These are phyloP conservation scores for Temnopleurus reevesii DNA, from an alignment of 53 echinoderm and acorn worm genomes.

Conservation along the genomic window DNA sequence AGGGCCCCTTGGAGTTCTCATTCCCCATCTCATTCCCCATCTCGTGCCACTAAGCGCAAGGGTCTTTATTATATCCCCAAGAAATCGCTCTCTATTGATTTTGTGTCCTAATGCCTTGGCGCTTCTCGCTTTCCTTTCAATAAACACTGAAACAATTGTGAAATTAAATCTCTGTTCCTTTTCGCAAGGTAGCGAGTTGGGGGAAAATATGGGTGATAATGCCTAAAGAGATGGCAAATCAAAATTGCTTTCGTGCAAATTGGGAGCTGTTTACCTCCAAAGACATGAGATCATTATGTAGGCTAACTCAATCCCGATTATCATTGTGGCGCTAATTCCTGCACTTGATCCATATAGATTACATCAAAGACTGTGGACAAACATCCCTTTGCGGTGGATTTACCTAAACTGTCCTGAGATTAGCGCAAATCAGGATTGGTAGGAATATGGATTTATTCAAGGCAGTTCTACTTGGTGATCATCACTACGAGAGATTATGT, in stretches of 20 bases:
- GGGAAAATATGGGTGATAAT: neutral
- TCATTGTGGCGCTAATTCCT: slow-evolving; percentile 20
- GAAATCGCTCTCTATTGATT: slow-evolving; percentile 45
- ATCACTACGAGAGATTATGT: neutral
- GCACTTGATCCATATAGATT: slow-evolving; percentile 31
- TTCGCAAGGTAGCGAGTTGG: slow-evolving; percentile 14
- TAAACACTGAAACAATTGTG: slow-evolving; percentile 54
- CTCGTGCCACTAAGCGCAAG: slow-evolving; percentile 31
- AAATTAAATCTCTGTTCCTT: slow-evolving; percentile 48
- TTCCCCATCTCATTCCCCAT: too few relatives aligned
- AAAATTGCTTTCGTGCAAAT: slow-evolving; percentile 55
- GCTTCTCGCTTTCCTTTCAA: slow-evolving; percentile 49
- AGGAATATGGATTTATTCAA: neutral
- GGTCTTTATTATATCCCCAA: slow-evolving; percentile 47
- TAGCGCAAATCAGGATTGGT: neutral
- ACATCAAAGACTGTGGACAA: slow-evolving; percentile 6
- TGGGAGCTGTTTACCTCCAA: slow-evolving; percentile 33
- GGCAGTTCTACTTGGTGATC: neutral
- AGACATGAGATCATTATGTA: slow-evolving; percentile 29
- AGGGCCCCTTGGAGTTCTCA: neutral
- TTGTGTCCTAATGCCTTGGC: slow-evolving; percentile 33
- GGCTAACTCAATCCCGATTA: slow-evolving; percentile 42
- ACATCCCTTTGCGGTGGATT: neutral
- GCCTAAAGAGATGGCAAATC: slow-evolving; percentile 3
- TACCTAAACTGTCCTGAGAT: slow-evolving; percentile 6